Conservation (phyloP, 2,113 vertebrate genomes). For the Herpetotheres cachinnans region DNA sequence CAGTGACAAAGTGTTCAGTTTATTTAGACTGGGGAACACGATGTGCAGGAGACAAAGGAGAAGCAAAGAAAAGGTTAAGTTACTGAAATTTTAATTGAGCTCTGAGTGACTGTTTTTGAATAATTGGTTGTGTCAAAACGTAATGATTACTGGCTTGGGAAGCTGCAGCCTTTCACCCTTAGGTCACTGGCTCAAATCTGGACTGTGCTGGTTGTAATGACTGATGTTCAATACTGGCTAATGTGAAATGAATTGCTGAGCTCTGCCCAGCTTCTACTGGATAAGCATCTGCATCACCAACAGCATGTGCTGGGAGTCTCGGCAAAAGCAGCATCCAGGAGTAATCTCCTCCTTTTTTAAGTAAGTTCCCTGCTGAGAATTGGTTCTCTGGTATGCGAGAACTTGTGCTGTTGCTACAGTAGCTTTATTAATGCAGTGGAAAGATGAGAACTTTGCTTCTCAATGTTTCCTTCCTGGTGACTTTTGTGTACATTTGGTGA, state of each 20-base stretch:
- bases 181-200: slow-evolving; percentile 48
- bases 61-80: slow-evolving; percentile 38
- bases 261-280: background rate
- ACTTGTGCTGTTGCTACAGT: background rate
- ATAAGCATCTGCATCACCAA: background rate
- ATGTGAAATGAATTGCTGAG: slow-evolving; percentile 56
- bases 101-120: slow-evolving; percentile 53
- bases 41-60: background rate
- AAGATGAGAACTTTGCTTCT: background rate
- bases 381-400: background rate
- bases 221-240: slow-evolving; percentile 27
- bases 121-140: slow-evolving; percentile 57
- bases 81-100: slow-evolving; percentile 61
- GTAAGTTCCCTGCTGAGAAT: background rate
- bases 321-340: background rate
- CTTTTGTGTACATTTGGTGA: background rate
- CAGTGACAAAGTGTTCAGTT: background rate
- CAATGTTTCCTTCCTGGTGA: background rate
- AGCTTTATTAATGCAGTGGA: background rate
- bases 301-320: background rate
- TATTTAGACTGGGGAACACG: background rate
- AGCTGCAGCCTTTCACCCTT: slow-evolving; percentile 55
- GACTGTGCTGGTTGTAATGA: slow-evolving; percentile 20
- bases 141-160: slow-evolving; percentile 43
- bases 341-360: background rate